Evolutionary conservation across 2,888 invertebrate genomes (phyloP), one percentile per base, ranked within the genome.

Genomic region (Ferrisia virgata): DNA sequence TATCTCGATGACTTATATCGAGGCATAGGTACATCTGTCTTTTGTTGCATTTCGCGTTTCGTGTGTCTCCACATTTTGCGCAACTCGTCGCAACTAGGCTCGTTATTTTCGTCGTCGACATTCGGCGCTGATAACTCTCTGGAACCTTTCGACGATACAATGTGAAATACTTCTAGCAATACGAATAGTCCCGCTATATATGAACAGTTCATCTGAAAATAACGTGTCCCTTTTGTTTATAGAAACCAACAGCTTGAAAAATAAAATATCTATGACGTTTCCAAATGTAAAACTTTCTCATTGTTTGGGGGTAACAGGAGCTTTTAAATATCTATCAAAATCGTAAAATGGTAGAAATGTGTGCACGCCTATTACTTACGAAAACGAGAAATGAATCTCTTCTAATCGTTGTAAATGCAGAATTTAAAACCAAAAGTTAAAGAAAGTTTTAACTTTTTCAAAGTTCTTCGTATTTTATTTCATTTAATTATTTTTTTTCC

Each of bases 1-100:
- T 72, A 76, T 25, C 76, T 40, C 5, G 43, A 40, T 9, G 72
- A 40, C 47, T 72, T 72, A 22, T 25, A 72, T 22, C 36, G 39
- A 33, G 58, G 53, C 36, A 79, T 31, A n/a, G 84, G 79, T 9
- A 69, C 25, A 0, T 84, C 79, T 15, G 79, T n/a, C 25, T 84
- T 79, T n/a, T 79, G 79, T 18, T 80, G 84, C 84, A 84, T 84
- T 84, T 79, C 79, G n/a, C 84, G 79, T 80, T 84, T 84, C 28
- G 78, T 84, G 53, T 84, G 76, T 39, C 58, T 25, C 84, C 84
- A 84, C 79, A 84, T 84, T 58, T 39, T 53, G 18, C 79, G 84
- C 31, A 84, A 40, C 18, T 84, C 69, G n/a, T 84, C 84, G 79
- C 84, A 84, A 40, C 84, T 84, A 5, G 84, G 84, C 39, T 84